Percentiles rank a stretch among this genome's conserved stretches.
These are phyloP conservation scores for Caenorhabditis sp. DNA, from an alignment of 2,888 invertebrate genomes.

Conservation along the genomic window DNA sequence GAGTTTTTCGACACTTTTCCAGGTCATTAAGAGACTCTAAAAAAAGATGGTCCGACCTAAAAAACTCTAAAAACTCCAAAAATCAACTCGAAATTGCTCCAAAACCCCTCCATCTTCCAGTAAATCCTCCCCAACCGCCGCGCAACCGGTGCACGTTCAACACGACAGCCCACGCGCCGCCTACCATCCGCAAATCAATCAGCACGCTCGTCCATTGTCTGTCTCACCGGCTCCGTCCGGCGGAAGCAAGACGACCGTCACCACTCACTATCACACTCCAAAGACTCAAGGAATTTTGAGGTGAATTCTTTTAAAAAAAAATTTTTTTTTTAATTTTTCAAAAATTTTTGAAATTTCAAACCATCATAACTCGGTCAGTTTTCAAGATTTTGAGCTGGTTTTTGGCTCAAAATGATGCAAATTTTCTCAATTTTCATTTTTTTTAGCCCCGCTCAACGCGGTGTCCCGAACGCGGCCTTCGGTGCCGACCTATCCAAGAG, in stretches of 20 bases:
- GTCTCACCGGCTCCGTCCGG: conserved; percentile 59
- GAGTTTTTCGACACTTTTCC: conserved; percentile 35
- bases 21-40: background rate
- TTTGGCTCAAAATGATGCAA: too few relatives aligned
- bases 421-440: too few relatives aligned
- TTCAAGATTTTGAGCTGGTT: too few relatives aligned
- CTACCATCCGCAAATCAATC: conserved; percentile 75
- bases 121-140: conserved; percentile 74
- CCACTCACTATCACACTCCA: conserved; percentile 70
- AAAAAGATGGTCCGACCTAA: too few relatives aligned
- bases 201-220: conserved; percentile 54
- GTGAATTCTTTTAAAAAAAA: too few relatives aligned
- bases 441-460: conserved; percentile 73
- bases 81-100: background rate
- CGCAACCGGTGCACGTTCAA: conserved; percentile 68
- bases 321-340: too few relatives aligned
- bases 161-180: conserved; percentile 71
- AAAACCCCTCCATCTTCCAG: conserved; percentile 60
- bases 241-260: conserved; percentile 43
- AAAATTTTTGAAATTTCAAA: too few relatives aligned
- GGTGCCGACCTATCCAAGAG: conserved; percentile 58
- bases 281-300: conserved; percentile 74
- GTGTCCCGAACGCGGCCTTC: conserved; percentile 70
- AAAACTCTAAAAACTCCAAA: background rate
- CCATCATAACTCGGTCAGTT: too few relatives aligned